These are phyloP conservation scores for Cantharis rufa DNA, from an alignment of 2,888 invertebrate genomes.

Conservation along the genomic window DNA sequence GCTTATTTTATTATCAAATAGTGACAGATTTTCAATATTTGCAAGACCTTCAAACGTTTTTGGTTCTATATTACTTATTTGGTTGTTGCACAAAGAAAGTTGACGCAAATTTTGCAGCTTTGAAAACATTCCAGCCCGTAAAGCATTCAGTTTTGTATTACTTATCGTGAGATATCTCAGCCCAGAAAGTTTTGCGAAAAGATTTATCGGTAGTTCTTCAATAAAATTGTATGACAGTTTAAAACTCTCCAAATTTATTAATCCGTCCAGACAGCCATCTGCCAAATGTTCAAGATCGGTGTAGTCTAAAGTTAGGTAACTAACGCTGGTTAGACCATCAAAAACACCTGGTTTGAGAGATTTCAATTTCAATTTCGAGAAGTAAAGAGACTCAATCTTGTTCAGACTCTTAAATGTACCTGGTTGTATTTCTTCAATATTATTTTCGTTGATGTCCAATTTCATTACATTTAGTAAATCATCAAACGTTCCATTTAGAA, in stretches of 20 bases:
- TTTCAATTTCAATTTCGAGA: not conserved
- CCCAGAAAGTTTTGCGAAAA: not conserved
- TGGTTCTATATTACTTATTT: conserved; percentile 9
- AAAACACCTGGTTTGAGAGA: not conserved
- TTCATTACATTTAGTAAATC: not conserved
- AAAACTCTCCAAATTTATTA: not conserved
- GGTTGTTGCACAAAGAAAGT: conserved; percentile 5
- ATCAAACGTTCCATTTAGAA: not conserved
- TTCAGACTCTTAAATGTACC: not conserved
- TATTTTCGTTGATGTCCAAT: conserved; percentile 5
- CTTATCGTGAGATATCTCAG: not conserved
- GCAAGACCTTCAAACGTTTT: conserved; percentile 8
- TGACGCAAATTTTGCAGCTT: conserved; percentile 1
- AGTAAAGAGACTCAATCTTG: not conserved
- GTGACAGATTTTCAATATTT: conserved; percentile 1
- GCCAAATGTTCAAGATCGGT: not conserved
- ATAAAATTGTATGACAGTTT: not conserved
- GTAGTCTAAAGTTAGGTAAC: not conserved
- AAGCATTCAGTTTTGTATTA: not conserved
- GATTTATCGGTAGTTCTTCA: not conserved
- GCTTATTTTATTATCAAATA: conserved; percentile 9
- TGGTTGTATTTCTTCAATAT: not conserved
- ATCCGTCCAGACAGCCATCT: not conserved
- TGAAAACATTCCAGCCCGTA: not conserved
- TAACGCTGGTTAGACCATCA: not conserved